These are phyloP conservation scores for Imbricaverruca yamaguchii DNA, from an alignment of 2,888 invertebrate species.

Conservation along the genomic window DNA sequence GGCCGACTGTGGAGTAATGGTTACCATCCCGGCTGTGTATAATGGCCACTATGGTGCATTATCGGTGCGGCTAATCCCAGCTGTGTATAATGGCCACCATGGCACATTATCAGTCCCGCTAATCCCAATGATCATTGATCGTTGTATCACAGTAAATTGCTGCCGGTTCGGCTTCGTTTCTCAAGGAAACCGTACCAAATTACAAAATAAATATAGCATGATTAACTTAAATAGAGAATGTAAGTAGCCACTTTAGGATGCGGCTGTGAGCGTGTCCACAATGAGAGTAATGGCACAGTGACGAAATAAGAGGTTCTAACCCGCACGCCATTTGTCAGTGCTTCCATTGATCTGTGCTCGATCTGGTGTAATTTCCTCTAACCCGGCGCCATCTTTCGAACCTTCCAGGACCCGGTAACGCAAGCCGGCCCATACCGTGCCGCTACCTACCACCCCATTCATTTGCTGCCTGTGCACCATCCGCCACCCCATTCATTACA, in stretches of 20 bases:
- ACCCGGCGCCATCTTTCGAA: no score
- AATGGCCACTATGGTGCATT: neutral
- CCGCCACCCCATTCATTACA: no score
- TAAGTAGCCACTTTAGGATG: neutral
- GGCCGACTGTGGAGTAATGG: neutral
- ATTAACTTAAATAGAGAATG: slow-evolving; percentile 1
- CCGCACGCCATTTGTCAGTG: neutral
- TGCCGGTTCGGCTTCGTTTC: neutral
- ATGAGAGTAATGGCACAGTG: neutral
- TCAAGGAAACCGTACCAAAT: neutral
- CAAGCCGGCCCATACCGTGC: no score
- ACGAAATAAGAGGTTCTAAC: neutral
- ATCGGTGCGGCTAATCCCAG: neutral
- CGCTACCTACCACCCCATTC: no score
- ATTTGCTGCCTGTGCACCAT: no score
- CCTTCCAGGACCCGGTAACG: no score
- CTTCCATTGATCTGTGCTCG: neutral
- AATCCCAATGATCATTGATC: neutral
- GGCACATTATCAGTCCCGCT: neutral
- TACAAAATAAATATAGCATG: slow-evolving; percentile 9
- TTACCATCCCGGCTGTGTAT: neutral
- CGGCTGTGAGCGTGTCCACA: neutral
- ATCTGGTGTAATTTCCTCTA: neutral
- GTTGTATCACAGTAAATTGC: neutral
- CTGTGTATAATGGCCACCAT: neutral